A percentile compares a stretch with the other conserved stretches of the same genome.
Evolutionary conservation across 2,113 vertebrate genomes (phyloP).

Genomic region (Nibea albiflora): DNA sequence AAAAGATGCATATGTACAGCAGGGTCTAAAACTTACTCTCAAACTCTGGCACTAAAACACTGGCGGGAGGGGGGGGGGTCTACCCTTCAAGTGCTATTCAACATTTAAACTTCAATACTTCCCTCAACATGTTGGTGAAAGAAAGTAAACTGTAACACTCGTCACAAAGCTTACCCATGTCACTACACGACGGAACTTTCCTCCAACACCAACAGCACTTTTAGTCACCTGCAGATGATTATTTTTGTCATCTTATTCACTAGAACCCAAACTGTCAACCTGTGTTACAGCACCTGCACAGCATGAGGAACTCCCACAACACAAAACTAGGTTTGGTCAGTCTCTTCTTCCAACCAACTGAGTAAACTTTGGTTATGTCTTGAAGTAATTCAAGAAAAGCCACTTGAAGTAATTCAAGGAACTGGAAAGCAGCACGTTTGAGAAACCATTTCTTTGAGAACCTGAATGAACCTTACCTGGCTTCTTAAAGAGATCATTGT

Average conservation of each 20-base stretch:
- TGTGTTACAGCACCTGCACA: slow-evolving; percentile 29
- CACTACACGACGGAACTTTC: slow-evolving; percentile 23
- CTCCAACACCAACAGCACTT: slow-evolving; percentile 33
- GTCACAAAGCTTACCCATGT: slow-evolving; percentile 26
- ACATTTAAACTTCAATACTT: slow-evolving; percentile 37
- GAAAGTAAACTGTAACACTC: slow-evolving; percentile 11
- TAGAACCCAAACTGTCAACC: slow-evolving; percentile 23
- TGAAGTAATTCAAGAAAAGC: slow-evolving; percentile 71
- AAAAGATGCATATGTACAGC: slow-evolving; percentile 72
- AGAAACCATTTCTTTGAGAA: slow-evolving; percentile 56
- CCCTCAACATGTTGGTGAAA: slow-evolving; percentile 37
- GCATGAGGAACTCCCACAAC: slow-evolving; percentile 18
- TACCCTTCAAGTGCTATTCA: slow-evolving; percentile 64
- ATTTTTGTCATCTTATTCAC: slow-evolving; percentile 6
- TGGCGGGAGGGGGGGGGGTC: neutral
- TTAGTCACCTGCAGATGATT: slow-evolving; percentile 28
- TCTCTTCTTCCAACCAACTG: slow-evolving; percentile 62
- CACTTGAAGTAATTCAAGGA: slow-evolving; percentile 71
- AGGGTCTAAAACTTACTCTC: slow-evolving; percentile 62
- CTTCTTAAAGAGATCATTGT: slow-evolving; percentile 41
- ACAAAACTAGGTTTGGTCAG: slow-evolving; percentile 63
- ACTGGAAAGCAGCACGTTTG: slow-evolving; percentile 72
- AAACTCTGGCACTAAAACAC: slow-evolving; percentile 76
- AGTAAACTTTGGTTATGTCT: slow-evolving; percentile 81
- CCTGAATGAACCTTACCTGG: slow-evolving; percentile 65